These are phyloP conservation scores for Tenebrio molitor DNA, from an alignment of 1,140 invertebrate genomes.

Conservation along the genomic window DNA sequence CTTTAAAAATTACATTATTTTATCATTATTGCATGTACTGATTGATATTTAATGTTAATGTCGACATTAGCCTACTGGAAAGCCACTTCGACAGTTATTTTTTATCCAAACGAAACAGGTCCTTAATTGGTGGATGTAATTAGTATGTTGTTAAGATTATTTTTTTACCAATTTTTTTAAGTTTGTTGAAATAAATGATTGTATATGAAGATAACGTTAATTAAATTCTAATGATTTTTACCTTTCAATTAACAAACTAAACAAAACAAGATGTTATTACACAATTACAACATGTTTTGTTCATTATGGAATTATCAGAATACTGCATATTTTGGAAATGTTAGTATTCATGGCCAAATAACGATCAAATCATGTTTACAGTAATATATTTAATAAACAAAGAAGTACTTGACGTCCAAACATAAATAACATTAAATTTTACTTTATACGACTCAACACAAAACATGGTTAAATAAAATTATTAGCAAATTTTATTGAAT, in stretches of 20 bases:
- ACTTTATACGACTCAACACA: no score
- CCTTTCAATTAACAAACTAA: not conserved
- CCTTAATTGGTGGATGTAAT: constrained; percentile 17
- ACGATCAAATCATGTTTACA: no score
- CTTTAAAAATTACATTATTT: not conserved
- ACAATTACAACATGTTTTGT: not conserved
- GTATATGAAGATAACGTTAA: not conserved
- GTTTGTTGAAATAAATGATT: constrained; percentile 1
- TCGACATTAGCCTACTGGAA: not conserved
- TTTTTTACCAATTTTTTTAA: not conserved
- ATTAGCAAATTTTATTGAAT: no score
- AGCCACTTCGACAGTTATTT: not conserved
- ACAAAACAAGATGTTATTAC: not conserved
- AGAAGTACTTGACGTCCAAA: no score
- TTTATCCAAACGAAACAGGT: constrained; percentile 2
- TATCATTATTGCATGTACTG: constrained; percentile 20
- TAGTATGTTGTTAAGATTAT: constrained; percentile 29
- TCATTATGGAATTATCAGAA: not conserved
- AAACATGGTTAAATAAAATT: no score
- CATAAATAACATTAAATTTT: no score
- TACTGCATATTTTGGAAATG: not conserved
- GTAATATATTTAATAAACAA: no score
- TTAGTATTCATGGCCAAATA: not conserved
- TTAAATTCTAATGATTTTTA: constrained; percentile 16
- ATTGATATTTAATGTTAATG: constrained; percentile 23